These are phyloP conservation scores for Xenopus tropicalis DNA, from an alignment of 2,113 vertebrate genomes.

Conservation along the genomic window UCB_Xtro_10.0 CM004447.2:11479501-11480000, in stretches of 20 bases:
- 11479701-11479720: not conserved
- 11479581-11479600: not conserved
- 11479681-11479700: not conserved
- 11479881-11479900: no score
- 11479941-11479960: no score
- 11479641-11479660: not conserved
- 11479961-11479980: no score
- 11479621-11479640: not conserved
- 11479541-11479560: not conserved
- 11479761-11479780: not conserved
- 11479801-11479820: no score
- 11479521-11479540: no score
- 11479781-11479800: not conserved
- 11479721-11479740: not conserved
- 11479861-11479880: no score
- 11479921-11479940: no score
- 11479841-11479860: no score
- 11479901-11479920: no score
- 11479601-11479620: not conserved
- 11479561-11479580: not conserved
- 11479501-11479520: no score
- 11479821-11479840: no score
- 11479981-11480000: no score
- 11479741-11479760: constrained; percentile 3
- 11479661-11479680: not conserved